These are phyloP conservation scores for Callosobruchus maculatus DNA, from an alignment of 2,888 invertebrate species.

Conservation along the genomic window DNA sequence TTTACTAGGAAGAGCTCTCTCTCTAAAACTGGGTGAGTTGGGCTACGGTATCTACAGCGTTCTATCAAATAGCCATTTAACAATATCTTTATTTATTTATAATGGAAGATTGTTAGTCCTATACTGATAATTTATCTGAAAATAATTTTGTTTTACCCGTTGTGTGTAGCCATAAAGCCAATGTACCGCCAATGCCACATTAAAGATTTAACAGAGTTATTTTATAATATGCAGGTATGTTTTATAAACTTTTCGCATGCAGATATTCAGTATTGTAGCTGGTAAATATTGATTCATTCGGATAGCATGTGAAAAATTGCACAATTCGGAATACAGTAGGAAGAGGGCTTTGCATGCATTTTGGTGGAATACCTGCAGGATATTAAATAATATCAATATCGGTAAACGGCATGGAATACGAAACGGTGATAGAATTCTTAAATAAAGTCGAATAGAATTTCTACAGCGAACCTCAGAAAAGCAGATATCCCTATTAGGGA, in stretches of 20 bases:
- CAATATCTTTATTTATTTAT: too few species aligned
- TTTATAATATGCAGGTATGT: too few species aligned
- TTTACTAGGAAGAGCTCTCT: too few species aligned
- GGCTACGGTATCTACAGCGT: too few species aligned
- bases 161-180: too few species aligned
- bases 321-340: background rate
- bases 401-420: background rate
- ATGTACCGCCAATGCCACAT: too few species aligned
- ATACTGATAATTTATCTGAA: too few species aligned
- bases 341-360: background rate
- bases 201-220: too few species aligned
- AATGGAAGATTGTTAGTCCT: too few species aligned
- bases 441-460: background rate
- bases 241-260: background rate
- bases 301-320: background rate
- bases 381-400: background rate
- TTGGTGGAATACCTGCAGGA: background rate
- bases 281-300: background rate
- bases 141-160: too few species aligned
- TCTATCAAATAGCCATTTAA: too few species aligned
- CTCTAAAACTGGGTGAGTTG: too few species aligned
- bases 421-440: background rate
- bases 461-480: background rate
- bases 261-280: background rate
- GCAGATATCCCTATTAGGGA: background rate